phyloP scores from a whole-genome alignment of 2,888 invertebrate species.

The Pharmacophagus antenor region DNA sequence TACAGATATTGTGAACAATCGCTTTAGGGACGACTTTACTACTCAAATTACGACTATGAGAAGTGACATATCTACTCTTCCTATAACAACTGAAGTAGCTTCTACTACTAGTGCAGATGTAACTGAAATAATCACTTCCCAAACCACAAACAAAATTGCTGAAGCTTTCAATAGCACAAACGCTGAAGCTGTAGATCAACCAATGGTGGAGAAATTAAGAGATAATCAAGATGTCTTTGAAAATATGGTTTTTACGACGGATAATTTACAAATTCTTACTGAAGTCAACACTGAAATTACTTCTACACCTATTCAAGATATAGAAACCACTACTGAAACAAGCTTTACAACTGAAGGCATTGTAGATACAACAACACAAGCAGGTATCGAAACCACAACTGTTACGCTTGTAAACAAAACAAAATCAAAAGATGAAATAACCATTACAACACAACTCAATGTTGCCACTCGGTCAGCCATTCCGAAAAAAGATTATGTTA shows the following conservation, averaged over 20 bases:
- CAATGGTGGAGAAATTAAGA: constrained; percentile 25
- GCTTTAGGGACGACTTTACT: constrained; percentile 6
- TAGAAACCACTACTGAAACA: constrained; percentile 34
- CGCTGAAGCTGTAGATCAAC: constrained; percentile 31
- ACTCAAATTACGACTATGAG: constrained; percentile 7
- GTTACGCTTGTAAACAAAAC: constrained; percentile 41
- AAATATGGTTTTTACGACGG: constrained; percentile 26
- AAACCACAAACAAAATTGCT: constrained; percentile 35
- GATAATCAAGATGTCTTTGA: constrained; percentile 19
- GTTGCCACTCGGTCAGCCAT: constrained; percentile 48
- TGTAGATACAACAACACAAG: constrained; percentile 44
- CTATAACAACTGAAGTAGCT: constrained; percentile 33
- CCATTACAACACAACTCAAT: constrained; percentile 46
- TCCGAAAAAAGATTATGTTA: constrained; percentile 85
- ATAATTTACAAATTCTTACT: constrained; percentile 39
- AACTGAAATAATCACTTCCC: constrained; percentile 31
- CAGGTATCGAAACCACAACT: constrained; percentile 42
- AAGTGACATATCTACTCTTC: constrained; percentile 29
- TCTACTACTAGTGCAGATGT: constrained; percentile 31
- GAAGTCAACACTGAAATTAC: constrained; percentile 40
- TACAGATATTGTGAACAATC: constrained; percentile 15
- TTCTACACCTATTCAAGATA: constrained; percentile 36
- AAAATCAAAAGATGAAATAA: constrained; percentile 44
- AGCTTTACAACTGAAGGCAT: constrained; percentile 41
- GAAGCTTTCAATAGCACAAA: constrained; percentile 35